These are phyloP conservation scores for Zapus hudsonius DNA, from an alignment of 2,113 vertebrate species.

Conservation along the genomic window DNA sequence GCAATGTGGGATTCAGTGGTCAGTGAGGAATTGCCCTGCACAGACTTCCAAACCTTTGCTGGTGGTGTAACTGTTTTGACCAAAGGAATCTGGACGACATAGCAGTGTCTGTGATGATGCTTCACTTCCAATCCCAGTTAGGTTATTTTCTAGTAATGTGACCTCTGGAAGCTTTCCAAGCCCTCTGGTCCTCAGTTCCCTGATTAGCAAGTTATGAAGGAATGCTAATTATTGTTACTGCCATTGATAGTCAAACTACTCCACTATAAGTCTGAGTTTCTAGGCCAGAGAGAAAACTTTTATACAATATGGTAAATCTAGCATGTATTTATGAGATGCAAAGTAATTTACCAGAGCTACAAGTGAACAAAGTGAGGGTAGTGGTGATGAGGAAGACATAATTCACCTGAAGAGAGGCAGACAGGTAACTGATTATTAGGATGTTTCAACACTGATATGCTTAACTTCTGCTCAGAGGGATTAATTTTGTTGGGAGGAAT, in stretches of 20 bases:
- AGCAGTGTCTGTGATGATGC: not conserved
- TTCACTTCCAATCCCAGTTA: not conserved
- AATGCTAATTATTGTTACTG: not conserved
- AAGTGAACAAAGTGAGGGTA: not conserved
- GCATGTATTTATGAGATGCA: not conserved
- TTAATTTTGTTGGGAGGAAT: not conserved
- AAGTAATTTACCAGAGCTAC: not conserved
- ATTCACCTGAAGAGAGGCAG: not conserved
- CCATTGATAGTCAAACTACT: not conserved
- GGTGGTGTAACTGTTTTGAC: not conserved
- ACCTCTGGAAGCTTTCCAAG: not conserved
- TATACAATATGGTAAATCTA: not conserved
- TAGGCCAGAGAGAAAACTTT: not conserved
- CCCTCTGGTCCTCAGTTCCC: not conserved
- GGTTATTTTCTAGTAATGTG: not conserved
- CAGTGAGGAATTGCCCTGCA: not conserved
- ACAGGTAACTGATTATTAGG: not conserved
- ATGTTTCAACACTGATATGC: not conserved
- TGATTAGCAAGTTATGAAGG: not conserved
- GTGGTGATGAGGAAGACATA: not conserved
- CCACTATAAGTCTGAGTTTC: not conserved
- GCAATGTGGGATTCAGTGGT: not conserved
- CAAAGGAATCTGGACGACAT: not conserved
- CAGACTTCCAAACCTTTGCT: not conserved
- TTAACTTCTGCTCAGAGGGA: not conserved